A percentile compares a stretch with the other conserved stretches of the same genome.
Evolutionary conservation across 1,140 invertebrate species (phyloP).

Genomic region (Bombus superbus): DNA sequence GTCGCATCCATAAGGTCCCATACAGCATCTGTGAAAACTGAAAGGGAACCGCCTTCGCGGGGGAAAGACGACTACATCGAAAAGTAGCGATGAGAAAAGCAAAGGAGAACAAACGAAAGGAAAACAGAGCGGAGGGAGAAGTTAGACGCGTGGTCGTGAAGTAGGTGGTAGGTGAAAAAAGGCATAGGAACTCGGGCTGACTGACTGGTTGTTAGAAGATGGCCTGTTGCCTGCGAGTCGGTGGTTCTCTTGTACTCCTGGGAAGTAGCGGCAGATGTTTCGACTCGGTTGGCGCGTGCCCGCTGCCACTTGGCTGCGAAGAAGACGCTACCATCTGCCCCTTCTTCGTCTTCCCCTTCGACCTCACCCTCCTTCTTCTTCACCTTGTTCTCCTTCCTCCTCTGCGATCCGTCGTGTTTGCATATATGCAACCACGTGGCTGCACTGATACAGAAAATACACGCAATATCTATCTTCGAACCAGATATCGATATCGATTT

Average conservation of each 20-base stretch:
- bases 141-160: neutral
- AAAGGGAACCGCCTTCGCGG: neutral
- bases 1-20: neutral
- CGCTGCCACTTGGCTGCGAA: slow-evolving; percentile 82
- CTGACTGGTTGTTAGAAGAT: slow-evolving; percentile 59
- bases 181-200: slow-evolving; percentile 42
- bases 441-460: slow-evolving; percentile 44
- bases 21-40: slow-evolving; percentile 39
- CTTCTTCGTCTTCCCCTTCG: slow-evolving; percentile 68
- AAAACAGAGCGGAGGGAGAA: neutral
- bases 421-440: slow-evolving; percentile 42
- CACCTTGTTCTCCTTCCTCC: neutral
- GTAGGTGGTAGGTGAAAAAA: slow-evolving; percentile 40
- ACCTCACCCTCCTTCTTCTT: slow-evolving; percentile 26
- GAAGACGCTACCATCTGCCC: slow-evolving; percentile 80
- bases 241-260: slow-evolving; percentile 72
- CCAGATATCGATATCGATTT: slow-evolving; percentile 20
- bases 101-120: neutral
- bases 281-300: slow-evolving; percentile 77
- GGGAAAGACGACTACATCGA: neutral
- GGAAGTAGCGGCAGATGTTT: slow-evolving; percentile 78
- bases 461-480: slow-evolving; percentile 8
- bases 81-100: neutral
- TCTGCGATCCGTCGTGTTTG: neutral
- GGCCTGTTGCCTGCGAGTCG: slow-evolving; percentile 65